phyloP scores from a whole-genome alignment of 2,888 invertebrate species.

The Argynnis bischoffii region DNA sequence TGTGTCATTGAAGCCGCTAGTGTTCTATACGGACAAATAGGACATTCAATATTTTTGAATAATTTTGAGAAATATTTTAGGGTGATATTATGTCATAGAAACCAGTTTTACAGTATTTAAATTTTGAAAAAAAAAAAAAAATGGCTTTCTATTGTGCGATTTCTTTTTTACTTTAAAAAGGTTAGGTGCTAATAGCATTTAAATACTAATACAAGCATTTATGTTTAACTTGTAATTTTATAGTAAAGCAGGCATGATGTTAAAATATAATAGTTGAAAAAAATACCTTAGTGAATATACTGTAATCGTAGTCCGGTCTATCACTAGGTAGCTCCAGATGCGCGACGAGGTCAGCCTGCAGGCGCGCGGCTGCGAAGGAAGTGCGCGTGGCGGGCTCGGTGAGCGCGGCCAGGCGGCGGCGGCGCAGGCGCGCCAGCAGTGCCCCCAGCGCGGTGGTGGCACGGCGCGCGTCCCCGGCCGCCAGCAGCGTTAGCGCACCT shows the following conservation, averaged over 20 bases:
- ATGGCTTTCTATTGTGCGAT: no score
- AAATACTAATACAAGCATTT: background rate
- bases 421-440: conserved; percentile 49
- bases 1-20: no score
- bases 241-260: no score
- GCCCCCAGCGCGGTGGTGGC: conserved; percentile 48
- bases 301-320: conserved; percentile 45
- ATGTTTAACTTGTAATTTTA: background rate
- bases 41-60: no score
- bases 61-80: no score
- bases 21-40: no score
- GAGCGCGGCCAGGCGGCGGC: conserved; percentile 63
- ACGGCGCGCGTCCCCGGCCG: conserved; percentile 56
- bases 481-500: conserved; percentile 46
- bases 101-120: no score
- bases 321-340: conserved; percentile 68
- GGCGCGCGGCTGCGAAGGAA: conserved; percentile 51
- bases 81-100: no score
- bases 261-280: background rate
- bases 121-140: no score
- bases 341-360: conserved; percentile 52
- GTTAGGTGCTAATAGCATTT: background rate
- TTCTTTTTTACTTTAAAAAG: no score
- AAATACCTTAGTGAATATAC: conserved; percentile 47
- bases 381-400: conserved; percentile 59